These are phyloP conservation scores for Periophthalmodon schlosseri DNA, from an alignment of 2,113 vertebrate species.

Conservation along the genomic window DNA sequence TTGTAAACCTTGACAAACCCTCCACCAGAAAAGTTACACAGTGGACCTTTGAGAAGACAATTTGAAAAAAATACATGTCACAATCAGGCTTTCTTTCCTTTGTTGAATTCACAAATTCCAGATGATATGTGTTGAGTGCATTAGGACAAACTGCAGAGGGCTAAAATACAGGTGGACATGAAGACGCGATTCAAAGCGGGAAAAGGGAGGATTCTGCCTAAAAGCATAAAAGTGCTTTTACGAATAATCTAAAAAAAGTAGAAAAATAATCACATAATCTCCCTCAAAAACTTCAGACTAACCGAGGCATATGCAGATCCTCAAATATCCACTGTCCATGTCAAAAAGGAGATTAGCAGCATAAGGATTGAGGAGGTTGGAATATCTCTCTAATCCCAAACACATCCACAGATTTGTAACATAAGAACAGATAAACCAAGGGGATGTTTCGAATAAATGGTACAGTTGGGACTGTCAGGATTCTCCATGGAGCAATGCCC, in stretches of 20 bases:
- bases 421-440: constrained; percentile 35
- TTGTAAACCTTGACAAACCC: too few species aligned
- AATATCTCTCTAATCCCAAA: constrained; percentile 50
- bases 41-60: too few species aligned
- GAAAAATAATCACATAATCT: constrained; percentile 39
- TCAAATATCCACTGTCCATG: constrained; percentile 32
- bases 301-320: constrained; percentile 26
- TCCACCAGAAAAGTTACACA: too few species aligned
- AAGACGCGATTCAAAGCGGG: constrained; percentile 56
- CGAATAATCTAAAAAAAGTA: constrained; percentile 26
- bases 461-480: constrained; percentile 57
- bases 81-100: constrained; percentile 46
- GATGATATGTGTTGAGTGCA: constrained; percentile 32
- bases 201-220: constrained; percentile 33
- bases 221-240: constrained; percentile 46
- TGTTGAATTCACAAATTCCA: constrained; percentile 49
- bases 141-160: constrained; percentile 55
- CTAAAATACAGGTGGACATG: constrained; percentile 61
- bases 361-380: constrained; percentile 29
- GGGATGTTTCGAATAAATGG: constrained; percentile 58
- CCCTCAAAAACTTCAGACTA: constrained; percentile 22
- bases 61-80: constrained; percentile 36
- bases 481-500: too few species aligned
- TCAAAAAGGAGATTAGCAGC: constrained; percentile 46
- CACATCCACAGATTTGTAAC: constrained; percentile 47